Conservation (phyloP, 2,888 invertebrate genomes). For the Caenorhabditis virilis region DNA sequence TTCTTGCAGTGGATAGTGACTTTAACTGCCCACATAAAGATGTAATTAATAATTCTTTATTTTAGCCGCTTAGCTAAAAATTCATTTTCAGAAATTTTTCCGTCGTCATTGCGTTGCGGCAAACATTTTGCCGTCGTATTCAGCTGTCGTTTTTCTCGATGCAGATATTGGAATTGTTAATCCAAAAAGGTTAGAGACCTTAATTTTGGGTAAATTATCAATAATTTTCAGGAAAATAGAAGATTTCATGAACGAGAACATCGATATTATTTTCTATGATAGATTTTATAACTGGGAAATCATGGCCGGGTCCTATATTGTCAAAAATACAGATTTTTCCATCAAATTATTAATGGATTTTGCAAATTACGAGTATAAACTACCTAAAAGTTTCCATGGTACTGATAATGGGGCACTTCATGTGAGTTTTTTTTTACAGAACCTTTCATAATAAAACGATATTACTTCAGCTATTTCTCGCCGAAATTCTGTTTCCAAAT, state of each 20-base stretch:
- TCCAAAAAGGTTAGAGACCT: constrained; percentile 19
- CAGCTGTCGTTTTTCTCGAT: constrained; percentile 35
- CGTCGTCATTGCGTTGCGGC: too few species aligned
- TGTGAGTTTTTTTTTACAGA: constrained; percentile 46
- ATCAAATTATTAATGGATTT: constrained; percentile 17
- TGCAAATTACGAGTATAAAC: constrained; percentile 30
- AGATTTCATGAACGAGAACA: constrained; percentile 22
- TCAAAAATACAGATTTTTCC: constrained; percentile 24
- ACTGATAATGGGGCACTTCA: too few species aligned
- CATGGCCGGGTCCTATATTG: too few species aligned
- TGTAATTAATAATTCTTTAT: too few species aligned
- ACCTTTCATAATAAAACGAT: background rate
- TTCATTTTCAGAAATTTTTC: too few species aligned
- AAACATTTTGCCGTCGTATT: constrained; percentile 20
- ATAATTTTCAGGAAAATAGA: constrained; percentile 22
- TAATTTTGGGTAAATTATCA: background rate
- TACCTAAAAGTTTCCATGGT: constrained; percentile 42
- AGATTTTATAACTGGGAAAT: too few species aligned
- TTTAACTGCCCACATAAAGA: constrained; percentile 23
- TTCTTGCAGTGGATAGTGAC: constrained; percentile 7
- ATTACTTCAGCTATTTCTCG: too few species aligned
- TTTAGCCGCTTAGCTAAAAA: too few species aligned
- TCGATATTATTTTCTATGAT: constrained; percentile 31
- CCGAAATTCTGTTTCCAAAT: constrained; percentile 30
- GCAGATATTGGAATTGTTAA: constrained; percentile 46